phyloP scores from a whole-genome alignment of 2,797 vertebrate genomes.

The Gymnothorax javanicus region DNA sequence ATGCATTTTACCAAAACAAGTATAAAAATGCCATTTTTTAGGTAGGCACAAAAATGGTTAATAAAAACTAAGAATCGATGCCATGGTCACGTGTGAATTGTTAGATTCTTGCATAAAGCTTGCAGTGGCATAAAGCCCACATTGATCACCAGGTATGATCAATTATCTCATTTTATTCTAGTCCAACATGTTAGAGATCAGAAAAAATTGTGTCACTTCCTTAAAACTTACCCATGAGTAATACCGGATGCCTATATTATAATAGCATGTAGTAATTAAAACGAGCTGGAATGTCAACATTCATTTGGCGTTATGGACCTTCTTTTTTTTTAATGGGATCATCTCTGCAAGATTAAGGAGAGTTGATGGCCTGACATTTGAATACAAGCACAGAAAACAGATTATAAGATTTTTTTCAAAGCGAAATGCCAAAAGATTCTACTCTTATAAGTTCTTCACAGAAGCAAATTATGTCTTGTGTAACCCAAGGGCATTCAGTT shows the following conservation, averaged over 20 bases:
- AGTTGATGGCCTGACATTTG: constrained; percentile 7
- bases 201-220: background rate
- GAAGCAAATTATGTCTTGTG: constrained; percentile 3
- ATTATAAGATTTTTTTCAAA: constrained; percentile 7
- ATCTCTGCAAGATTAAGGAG: background rate
- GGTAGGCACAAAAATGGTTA: background rate
- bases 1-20: background rate
- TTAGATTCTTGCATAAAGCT: too few species aligned
- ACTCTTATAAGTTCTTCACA: background rate
- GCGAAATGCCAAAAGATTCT: constrained; percentile 15
- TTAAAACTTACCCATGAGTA: background rate
- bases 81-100: too few species aligned
- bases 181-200: too few species aligned
- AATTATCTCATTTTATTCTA: too few species aligned
- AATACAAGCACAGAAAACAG: background rate
- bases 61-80: constrained; percentile 13
- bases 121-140: background rate
- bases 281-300: background rate
- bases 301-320: background rate
- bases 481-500: constrained; percentile 3
- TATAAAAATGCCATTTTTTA: background rate
- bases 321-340: constrained; percentile 5
- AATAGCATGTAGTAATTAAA: background rate
- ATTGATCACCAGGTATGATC: background rate
- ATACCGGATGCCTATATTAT: background rate